Conservation (phyloP, 1,140 invertebrate species). For the Polyergus mexicanus region DNA sequence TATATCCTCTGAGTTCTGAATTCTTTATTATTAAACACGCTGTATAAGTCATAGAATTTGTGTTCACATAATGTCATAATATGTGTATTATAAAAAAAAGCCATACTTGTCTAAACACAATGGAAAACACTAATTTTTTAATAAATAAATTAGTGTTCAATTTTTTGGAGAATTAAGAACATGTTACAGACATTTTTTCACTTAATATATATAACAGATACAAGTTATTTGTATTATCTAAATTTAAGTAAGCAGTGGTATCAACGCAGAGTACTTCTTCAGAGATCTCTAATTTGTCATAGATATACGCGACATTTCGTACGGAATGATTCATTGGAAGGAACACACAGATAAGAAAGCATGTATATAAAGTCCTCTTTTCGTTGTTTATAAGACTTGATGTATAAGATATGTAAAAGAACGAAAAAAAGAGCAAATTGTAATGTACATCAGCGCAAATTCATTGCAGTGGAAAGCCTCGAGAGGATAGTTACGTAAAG, state of each 20-base stretch:
- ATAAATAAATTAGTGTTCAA: slow-evolving; percentile 23
- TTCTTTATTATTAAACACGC: slow-evolving; percentile 7
- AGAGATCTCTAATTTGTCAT: slow-evolving; percentile 42
- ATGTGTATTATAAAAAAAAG: slow-evolving; percentile 34
- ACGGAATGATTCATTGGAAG: slow-evolving; percentile 41
- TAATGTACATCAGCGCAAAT: neutral
- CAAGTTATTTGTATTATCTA: slow-evolving; percentile 2
- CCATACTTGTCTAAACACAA: slow-evolving; percentile 9
- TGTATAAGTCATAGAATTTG: slow-evolving; percentile 16
- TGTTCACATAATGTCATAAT: slow-evolving; percentile 31
- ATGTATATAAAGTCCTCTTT: slow-evolving; percentile 33
- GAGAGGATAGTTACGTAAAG: slow-evolving; percentile 51
- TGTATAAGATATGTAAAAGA: slow-evolving; percentile 21
- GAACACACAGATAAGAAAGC: no score
- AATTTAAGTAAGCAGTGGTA: no score
- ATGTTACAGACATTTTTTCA: neutral
- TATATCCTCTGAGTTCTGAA: neutral
- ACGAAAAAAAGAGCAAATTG: neutral
- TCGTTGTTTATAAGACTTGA: slow-evolving; percentile 35
- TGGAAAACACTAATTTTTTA: slow-evolving; percentile 5
- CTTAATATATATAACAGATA: neutral
- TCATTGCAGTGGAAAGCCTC: neutral
- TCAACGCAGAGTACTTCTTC: no score
- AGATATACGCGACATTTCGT: slow-evolving; percentile 41
- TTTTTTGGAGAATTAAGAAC: neutral